phyloP scores from a whole-genome alignment of 2,888 invertebrate genomes.

The Pteria penguin region DNA sequence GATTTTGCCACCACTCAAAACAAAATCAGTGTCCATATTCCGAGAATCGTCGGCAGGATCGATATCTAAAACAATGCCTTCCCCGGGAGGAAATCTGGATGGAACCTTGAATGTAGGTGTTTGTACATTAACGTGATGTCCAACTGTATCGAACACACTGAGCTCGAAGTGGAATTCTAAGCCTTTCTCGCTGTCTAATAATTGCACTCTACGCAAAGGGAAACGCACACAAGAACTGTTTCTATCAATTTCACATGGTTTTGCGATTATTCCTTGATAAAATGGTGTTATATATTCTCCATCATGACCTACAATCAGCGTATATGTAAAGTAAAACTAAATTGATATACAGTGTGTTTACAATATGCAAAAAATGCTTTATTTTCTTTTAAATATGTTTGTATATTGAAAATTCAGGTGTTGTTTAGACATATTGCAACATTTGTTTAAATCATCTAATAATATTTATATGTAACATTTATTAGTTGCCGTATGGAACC shows the following conservation, averaged over 20 bases:
- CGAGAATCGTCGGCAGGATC: background rate
- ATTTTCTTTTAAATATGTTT: too few species aligned
- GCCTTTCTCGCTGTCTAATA: constrained; percentile 36
- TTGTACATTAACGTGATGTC: constrained; percentile 27
- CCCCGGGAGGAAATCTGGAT: constrained; percentile 52
- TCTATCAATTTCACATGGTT: background rate
- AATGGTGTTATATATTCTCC: background rate
- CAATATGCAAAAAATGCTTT: too few species aligned
- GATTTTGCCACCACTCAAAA: background rate
- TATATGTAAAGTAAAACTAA: too few species aligned
- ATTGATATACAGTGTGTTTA: too few species aligned
- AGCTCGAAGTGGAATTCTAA: constrained; percentile 36
- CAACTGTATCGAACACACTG: constrained; percentile 49
- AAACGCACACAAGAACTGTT: constrained; percentile 35
- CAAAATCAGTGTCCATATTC: constrained; percentile 26
- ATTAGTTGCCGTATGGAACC: too few species aligned
- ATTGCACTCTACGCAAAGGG: constrained; percentile 37
- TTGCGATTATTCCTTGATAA: background rate
- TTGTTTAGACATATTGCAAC: too few species aligned
- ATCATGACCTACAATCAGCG: background rate
- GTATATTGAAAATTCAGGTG: too few species aligned
- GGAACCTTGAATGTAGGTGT: constrained; percentile 46
- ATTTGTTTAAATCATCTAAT: too few species aligned
- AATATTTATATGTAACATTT: too few species aligned
- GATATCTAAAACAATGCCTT: constrained; percentile 46